Evolutionary conservation across 2,888 invertebrate species (phyloP), one percentile per base, ranked within the genome.

Genomic region (Halictus ligatus): DNA sequence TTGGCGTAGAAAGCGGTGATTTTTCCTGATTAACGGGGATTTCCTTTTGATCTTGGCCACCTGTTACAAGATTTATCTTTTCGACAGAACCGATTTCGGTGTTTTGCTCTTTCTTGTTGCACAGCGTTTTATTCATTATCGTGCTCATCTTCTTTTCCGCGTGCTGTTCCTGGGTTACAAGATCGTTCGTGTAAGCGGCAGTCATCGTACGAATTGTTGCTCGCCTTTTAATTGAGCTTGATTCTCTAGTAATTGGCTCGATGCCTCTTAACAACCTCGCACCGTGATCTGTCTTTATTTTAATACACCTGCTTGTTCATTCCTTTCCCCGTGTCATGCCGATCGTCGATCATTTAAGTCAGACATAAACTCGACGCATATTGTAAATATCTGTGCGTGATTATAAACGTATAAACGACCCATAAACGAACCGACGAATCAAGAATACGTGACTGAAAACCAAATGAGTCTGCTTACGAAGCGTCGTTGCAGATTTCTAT

Each of bases 211-310:
- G 73, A 75, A 80, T 85, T 81, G 80, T 75, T 77, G 50, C 83
- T 74, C 84, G 81, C 82, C 84, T 82, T 90, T 91, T 89, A 91
- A 91, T 92, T 92, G 88, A 79, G 69, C 79, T 76, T 83, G 83
- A 92, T 91, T 90, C 82, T 29, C 75, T 50, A 58, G 74, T 88
- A 90, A 92, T 91, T 92, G 90, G 67, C 84, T 80, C 71, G 85
- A 77, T 79, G 83, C 78, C 84, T 89, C 83, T 88, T 83, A 73
- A 81, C 48, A 75, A 58, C 15, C 71, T 79, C 73, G 50, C 78
- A 82, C 82, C 76, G 87, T 76, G 76, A 69, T 86, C 86, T 81
- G 75, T 75, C 2, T 60, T 21, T 72, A 40, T 29, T 77, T 43
- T 60, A 50, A 58, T 43, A 58, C 74, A 75, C 76, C 76, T 78